Base-by-base conservation (phyloP, 2,113 vertebrate species). In the Rhipidura dahli region DNA sequence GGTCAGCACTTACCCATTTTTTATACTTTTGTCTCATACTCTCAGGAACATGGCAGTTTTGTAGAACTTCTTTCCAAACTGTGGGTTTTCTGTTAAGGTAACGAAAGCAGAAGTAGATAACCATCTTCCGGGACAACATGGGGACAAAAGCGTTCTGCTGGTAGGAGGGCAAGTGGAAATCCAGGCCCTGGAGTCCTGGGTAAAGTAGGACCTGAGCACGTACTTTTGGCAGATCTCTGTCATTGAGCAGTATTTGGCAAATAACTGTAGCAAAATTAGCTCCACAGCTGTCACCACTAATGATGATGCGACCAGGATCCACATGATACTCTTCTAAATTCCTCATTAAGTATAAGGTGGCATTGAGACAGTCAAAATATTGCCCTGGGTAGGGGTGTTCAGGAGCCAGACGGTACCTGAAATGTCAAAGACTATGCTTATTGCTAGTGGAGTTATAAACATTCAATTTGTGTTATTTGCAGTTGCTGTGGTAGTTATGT, bases 151-250 rank as follows among this genome's bases (percentile, higher is more conserved):
- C 95, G 4, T 99, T 99, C 96, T 98, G 98, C 94, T 98, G 98
- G 68, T 98, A 98, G n/a, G 99, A 99, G 45, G 99, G 99, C 83
- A 98, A 63, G 39, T 98, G 97, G 82, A 99, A 99, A 79, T 99
- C 97, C 42, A 99, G 47, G 64, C 89, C 97, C 83, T 99, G 99
- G 33, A 99, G 90, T 1, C n/a, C 50, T 1, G 98, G 97, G 33
- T 98, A 99, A 91, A 99, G 84, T 35, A 99, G 97, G 65, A 99
- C 76, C 95, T 99, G 99, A 69, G 98, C 99, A 12, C 98, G 98
- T 39, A 98, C 98, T 91, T 95, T 97, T 5, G 98, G 98, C 92
- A 99, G 97, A 39, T 97, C 94, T 60, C 87, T 87, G 11, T 26
- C 83, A 24, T 90, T 94, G 37, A 97, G 47, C 79, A 99, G 89